Percentiles rank a stretch among this genome's conserved stretches.
Conservation (phyloP, 1,140 invertebrate species). For the Pogonomyrmex californicus region DNA sequence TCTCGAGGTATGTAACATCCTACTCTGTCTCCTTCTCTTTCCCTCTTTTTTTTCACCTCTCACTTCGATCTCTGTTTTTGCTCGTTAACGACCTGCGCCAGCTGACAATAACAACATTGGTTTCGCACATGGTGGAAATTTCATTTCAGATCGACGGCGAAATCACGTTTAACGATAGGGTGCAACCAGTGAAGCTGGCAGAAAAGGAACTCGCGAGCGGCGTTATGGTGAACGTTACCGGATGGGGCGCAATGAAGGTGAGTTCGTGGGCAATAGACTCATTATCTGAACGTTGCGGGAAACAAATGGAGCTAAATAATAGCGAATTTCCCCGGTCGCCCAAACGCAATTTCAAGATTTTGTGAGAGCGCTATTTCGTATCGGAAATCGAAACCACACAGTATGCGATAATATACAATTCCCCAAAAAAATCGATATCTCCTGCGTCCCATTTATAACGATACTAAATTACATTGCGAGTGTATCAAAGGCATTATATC, state of each 20-base stretch:
- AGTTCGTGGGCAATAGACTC: constrained; percentile 8
- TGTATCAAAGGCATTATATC: constrained; percentile 46
- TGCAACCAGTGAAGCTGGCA: constrained; percentile 67
- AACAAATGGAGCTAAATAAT: constrained; percentile 36
- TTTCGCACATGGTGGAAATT: constrained; percentile 46
- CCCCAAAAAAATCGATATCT: constrained; percentile 28
- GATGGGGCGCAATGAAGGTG: constrained; percentile 86
- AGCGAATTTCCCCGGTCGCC: not conserved
- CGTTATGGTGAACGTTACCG: constrained; percentile 85
- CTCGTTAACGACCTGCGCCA: constrained; percentile 36
- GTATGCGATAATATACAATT: not conserved
- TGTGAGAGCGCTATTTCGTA: constrained; percentile 1
- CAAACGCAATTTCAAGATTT: constrained; percentile 22
- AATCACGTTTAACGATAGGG: constrained; percentile 64
- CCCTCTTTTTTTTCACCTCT: not conserved
- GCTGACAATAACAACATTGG: constrained; percentile 62
- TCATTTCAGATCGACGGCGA: constrained; percentile 60
- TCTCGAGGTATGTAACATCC: constrained; percentile 71
- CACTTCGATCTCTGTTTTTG: constrained; percentile 2
- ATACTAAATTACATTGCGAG: constrained; percentile 37
- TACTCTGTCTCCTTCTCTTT: not conserved
- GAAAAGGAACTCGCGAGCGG: constrained; percentile 68
- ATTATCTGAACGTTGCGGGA: constrained; percentile 36
- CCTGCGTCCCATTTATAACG: not conserved
- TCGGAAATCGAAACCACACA: constrained; percentile 4